Evolutionary conservation across 1,140 invertebrate species (phyloP).

Genomic region (Tenebrio molitor): DNA sequence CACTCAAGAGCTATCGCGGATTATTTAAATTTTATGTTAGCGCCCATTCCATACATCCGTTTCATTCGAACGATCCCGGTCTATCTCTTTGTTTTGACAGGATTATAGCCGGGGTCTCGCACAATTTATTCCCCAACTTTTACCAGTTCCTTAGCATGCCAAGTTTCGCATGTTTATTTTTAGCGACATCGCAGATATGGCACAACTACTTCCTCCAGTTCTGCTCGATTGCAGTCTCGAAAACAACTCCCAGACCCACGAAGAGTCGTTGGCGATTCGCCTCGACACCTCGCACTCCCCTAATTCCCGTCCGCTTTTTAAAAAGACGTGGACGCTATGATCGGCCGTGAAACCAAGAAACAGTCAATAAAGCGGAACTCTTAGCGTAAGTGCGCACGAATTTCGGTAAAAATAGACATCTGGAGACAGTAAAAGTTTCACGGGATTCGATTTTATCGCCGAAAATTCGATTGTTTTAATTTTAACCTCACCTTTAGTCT

Average conservation of each 20-base stretch:
- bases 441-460: neutral
- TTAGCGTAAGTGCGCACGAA: slow-evolving; percentile 1
- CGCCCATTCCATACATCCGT: no score
- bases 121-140: slow-evolving; percentile 26
- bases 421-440: neutral
- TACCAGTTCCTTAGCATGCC: slow-evolving; percentile 17
- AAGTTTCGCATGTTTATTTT: slow-evolving; percentile 25
- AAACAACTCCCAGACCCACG: no score
- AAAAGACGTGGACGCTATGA: neutral
- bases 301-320: no score
- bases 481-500: slow-evolving; percentile 17
- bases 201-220: neutral
- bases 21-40: no score
- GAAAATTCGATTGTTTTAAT: slow-evolving; percentile 33
- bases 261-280: no score
- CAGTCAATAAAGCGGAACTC: neutral
- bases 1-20: no score
- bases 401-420: neutral
- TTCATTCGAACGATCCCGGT: neutral
- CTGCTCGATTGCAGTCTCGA: neutral
- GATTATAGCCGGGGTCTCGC: neutral
- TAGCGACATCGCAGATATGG: slow-evolving; percentile 25
- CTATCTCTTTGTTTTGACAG: slow-evolving; percentile 12
- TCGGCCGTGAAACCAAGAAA: neutral
- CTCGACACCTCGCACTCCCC: no score